A percentile compares a stretch with the other conserved stretches of the same genome.
Evolutionary conservation across 37 sponge, comb jelly and placozoan genomes (phyloP).

Genomic region (Eunapius fragilis): DNA sequence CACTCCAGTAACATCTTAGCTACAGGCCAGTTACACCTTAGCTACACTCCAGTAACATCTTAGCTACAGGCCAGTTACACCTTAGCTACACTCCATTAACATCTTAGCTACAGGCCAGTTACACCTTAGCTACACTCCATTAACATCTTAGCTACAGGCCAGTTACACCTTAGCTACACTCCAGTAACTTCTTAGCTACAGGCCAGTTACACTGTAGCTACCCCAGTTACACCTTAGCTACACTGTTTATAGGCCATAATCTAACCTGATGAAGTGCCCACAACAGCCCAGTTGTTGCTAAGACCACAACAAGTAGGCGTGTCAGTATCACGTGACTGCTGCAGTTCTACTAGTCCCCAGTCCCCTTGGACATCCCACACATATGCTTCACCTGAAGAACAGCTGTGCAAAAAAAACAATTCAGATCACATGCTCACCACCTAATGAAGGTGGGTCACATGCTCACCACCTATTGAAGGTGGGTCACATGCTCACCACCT

Average conservation of each 20-base stretch:
- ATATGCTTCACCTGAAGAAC: slow-evolving; percentile 60
- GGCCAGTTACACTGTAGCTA: too few relatives aligned
- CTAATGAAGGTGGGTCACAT: not conserved
- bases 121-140: too few relatives aligned
- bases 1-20: too few relatives aligned
- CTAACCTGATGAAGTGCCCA: slow-evolving; percentile 19
- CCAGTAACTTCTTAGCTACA: too few relatives aligned
- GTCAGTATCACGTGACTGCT: slow-evolving; percentile 5
- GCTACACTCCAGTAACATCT: too few relatives aligned
- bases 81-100: too few relatives aligned
- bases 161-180: too few relatives aligned
- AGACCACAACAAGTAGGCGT: slow-evolving; percentile 38
- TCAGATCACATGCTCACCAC: not conserved
- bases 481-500: not conserved
- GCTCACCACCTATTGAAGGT: not conserved
- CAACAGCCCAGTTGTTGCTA: slow-evolving; percentile 1
- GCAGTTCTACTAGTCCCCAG: slow-evolving; percentile 25
- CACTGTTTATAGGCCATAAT: not conserved
- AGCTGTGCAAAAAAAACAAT: slow-evolving; percentile 28
- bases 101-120: too few relatives aligned
- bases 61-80: too few relatives aligned
- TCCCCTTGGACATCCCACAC: slow-evolving; percentile 60
- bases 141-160: too few relatives aligned
- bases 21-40: too few relatives aligned
- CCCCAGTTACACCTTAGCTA: too few relatives aligned